Percentiles rank a stretch among this genome's conserved stretches.
phyloP scores from a whole-genome alignment of 2,797 vertebrate species.

The Moxostoma hubbsi region DNA sequence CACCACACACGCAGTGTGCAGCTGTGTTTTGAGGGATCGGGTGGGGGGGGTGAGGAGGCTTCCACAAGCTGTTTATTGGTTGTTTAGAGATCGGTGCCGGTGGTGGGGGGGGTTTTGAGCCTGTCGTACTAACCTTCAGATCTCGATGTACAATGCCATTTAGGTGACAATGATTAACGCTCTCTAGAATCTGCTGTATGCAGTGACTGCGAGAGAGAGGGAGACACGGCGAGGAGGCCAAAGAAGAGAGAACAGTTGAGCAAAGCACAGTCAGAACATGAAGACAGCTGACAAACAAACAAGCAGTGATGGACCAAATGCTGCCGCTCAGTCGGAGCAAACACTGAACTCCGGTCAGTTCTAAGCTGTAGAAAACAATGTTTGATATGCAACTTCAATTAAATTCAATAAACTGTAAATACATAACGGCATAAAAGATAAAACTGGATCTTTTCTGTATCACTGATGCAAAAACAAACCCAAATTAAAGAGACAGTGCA shows the following conservation, averaged over 20 bases:
- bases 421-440: too few relatives aligned
- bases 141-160: conserved; percentile 98
- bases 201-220: conserved; percentile 88
- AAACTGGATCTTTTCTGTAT: too few relatives aligned
- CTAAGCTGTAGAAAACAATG: too few relatives aligned
- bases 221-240: conserved; percentile 53
- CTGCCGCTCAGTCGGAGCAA: background rate
- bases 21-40: conserved; percentile 29
- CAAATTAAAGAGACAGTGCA: too few relatives aligned
- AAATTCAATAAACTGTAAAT: too few relatives aligned
- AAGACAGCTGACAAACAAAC: conserved; percentile 1
- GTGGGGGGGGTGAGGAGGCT: conserved; percentile 17
- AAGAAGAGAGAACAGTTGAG: conserved; percentile 59
- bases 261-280: conserved; percentile 43
- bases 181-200: conserved; percentile 99
- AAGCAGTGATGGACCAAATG: background rate
- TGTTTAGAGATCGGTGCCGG: conserved; percentile 49
- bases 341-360: background rate
- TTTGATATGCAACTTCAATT: too few relatives aligned
- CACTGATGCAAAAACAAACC: too few relatives aligned
- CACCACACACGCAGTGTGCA: conserved; percentile 55
- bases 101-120: conserved; percentile 51
- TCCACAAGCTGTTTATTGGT: conserved; percentile 61
- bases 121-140: conserved; percentile 93
- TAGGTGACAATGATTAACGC: conserved; percentile 97